Evolutionary conservation across 2,888 invertebrate genomes (phyloP), one percentile per base, ranked within the genome.

Genomic region (Hyalella azteca): DNA sequence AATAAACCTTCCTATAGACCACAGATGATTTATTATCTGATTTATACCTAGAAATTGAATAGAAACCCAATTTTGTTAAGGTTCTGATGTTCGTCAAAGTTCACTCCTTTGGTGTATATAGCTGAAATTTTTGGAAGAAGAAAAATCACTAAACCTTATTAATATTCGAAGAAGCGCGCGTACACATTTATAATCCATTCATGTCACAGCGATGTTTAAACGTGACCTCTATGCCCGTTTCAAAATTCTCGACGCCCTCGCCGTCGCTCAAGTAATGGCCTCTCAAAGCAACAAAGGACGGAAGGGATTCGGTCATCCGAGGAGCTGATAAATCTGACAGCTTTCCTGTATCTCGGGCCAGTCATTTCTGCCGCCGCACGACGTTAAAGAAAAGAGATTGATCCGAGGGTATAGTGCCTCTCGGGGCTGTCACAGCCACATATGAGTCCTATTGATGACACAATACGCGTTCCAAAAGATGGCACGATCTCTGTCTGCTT

Each of bases 361-460:
- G 66, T 66, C 66, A 66, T 66, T 66, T 66, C 29, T 66, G 36
- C 36, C 66, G 36, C 66, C 66, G 36, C 66, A 66, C 54, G 54
- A 66, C 66, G 36, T 36, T 36, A 66, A 66, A 66, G 39, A 66
- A 66, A 66, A 66, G 66, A 66, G 66, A 66, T 66, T 66, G 66
- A 66, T 66, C 66, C 66, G 32, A 36, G 66, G 29, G 36, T 66
- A 66, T 66, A 66, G 66, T 66, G 66, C 66, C 32, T 36, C 29
- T n/a, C n/a, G n/a, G n/a, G n/a, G 32, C 66, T 66, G 66, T 36
- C 66, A 36, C 36, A 66, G 66, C 66, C 66, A 66, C 66, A 29
- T 66, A 66, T 66, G 66, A 66, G 66, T 36, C 66, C 66, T 66
- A 66, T 66, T 66, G 66, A 66, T 66, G 66, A 66, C 66, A 36